These are phyloP conservation scores for Folsomia manolachei DNA, from an alignment of 2,888 invertebrate species.

Conservation along the genomic window DNA sequence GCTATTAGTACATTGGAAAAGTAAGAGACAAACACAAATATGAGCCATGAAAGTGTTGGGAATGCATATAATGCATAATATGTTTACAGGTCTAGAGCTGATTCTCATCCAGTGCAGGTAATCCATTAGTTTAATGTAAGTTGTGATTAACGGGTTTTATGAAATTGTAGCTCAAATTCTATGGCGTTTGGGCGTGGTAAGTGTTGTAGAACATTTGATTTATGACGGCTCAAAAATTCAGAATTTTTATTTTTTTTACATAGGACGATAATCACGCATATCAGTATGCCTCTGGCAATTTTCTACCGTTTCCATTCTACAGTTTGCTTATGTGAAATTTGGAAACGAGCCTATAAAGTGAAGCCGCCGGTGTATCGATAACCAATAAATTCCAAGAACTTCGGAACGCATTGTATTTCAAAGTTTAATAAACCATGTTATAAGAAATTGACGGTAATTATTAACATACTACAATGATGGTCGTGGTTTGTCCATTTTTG, in stretches of 20 bases:
- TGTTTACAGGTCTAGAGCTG: slow-evolving; percentile 54
- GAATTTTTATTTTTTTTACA: no score
- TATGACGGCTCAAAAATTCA: no score
- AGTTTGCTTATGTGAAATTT: slow-evolving; percentile 90
- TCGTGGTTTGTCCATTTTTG: no score
- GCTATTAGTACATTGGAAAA: slow-evolving; percentile 62
- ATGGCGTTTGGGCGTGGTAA: slow-evolving; percentile 55
- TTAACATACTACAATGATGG: no score
- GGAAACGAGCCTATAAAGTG: slow-evolving; percentile 92
- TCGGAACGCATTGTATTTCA: no score
- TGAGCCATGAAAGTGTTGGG: no score
- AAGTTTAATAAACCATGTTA: no score
- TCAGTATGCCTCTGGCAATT: slow-evolving; percentile 56
- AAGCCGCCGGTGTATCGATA: slow-evolving; percentile 61
- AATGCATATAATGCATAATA: no score
- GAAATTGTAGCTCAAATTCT: slow-evolving; percentile 51
- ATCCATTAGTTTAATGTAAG: neutral
- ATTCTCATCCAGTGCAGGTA: slow-evolving; percentile 55
- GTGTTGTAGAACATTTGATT: no score
- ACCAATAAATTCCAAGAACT: no score
- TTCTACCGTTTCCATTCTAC: slow-evolving; percentile 81
- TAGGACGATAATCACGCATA: slow-evolving; percentile 51
- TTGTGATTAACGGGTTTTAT: slow-evolving; percentile 37
- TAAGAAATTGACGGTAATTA: no score
- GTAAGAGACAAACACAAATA: no score